A percentile compares a stretch with the other conserved stretches of the same genome.
phyloP scores from a whole-genome alignment of 2,888 invertebrate genomes.

The Drosophila conformis region DNA sequence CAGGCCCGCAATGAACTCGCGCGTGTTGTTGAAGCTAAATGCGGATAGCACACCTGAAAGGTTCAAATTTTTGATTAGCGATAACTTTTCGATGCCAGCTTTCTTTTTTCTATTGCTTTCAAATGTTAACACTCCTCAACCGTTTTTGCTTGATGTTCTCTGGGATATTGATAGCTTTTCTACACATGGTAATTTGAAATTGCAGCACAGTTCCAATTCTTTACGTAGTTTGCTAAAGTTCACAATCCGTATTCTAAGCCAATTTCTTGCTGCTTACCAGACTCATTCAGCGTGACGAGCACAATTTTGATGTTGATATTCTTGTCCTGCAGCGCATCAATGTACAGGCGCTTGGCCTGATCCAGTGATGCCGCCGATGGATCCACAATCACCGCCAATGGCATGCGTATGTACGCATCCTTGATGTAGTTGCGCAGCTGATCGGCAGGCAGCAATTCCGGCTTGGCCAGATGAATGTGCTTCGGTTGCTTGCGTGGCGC shows the following conservation, averaged over 20 bases:
- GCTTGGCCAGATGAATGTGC: conserved; percentile 78
- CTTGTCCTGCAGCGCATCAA: conserved; percentile 82
- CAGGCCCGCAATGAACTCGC: conserved; percentile 83
- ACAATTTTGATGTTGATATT: conserved; percentile 84
- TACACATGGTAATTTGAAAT: neutral
- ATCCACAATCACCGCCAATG: conserved; percentile 84
- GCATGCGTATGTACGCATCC: conserved; percentile 85
- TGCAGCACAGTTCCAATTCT: neutral
- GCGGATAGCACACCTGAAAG: conserved; percentile 81
- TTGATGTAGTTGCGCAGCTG: conserved; percentile 84
- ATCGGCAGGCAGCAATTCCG: conserved; percentile 83
- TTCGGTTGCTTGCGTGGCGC: conserved; percentile 78
- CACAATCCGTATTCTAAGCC: neutral
- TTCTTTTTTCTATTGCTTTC: neutral
- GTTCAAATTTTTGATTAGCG: neutral
- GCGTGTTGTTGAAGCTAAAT: conserved; percentile 84
- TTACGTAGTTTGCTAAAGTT: neutral
- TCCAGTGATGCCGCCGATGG: conserved; percentile 82
- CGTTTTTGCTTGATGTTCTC: neutral
- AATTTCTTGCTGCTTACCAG: conserved; percentile 73
- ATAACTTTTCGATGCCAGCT: neutral
- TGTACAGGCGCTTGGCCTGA: conserved; percentile 83
- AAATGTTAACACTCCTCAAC: neutral
- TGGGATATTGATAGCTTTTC: neutral
- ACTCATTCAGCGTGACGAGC: conserved; percentile 83